These are phyloP conservation scores for Trachymyrmex septentrionalis DNA, from an alignment of 1,140 invertebrate species.

Conservation along the genomic window DNA sequence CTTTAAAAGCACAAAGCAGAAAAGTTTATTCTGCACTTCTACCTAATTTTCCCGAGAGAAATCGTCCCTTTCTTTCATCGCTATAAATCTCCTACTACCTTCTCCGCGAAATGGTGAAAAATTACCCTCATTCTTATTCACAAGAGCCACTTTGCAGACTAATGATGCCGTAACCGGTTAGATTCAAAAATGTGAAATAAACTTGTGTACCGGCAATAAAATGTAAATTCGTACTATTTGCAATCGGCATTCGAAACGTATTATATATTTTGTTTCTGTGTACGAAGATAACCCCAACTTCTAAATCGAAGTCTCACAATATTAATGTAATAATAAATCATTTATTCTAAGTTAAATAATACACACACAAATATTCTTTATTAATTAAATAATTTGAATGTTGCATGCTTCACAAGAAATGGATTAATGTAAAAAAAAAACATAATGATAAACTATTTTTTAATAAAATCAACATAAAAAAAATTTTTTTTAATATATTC, in stretches of 20 bases:
- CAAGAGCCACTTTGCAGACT: slow-evolving; percentile 32
- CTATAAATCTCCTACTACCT: slow-evolving; percentile 38
- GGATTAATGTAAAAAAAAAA: not conserved
- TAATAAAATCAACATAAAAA: not conserved
- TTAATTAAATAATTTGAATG: too few species aligned
- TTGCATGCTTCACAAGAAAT: not conserved
- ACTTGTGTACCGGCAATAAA: slow-evolving; percentile 34
- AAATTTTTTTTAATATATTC: not conserved
- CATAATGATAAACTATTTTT: not conserved
- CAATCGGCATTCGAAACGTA: not conserved
- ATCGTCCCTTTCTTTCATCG: slow-evolving; percentile 25
- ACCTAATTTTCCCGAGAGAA: slow-evolving; percentile 35
- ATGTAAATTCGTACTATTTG: slow-evolving; percentile 25
- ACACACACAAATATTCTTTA: too few species aligned
- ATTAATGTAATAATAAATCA: not conserved
- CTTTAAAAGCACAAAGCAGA: slow-evolving; percentile 38
- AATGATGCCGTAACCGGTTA: slow-evolving; percentile 46
- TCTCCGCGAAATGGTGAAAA: slow-evolving; percentile 37
- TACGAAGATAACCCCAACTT: not conserved
- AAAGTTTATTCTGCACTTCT: slow-evolving; percentile 28
- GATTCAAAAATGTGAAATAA: slow-evolving; percentile 46
- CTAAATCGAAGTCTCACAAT: not conserved
- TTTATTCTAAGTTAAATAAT: slow-evolving; percentile 6
- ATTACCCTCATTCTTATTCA: slow-evolving; percentile 58
- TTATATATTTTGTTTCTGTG: not conserved